phyloP scores from a whole-genome alignment of 2,888 invertebrate genomes.

The Petrolisthes cinctipes region DNA sequence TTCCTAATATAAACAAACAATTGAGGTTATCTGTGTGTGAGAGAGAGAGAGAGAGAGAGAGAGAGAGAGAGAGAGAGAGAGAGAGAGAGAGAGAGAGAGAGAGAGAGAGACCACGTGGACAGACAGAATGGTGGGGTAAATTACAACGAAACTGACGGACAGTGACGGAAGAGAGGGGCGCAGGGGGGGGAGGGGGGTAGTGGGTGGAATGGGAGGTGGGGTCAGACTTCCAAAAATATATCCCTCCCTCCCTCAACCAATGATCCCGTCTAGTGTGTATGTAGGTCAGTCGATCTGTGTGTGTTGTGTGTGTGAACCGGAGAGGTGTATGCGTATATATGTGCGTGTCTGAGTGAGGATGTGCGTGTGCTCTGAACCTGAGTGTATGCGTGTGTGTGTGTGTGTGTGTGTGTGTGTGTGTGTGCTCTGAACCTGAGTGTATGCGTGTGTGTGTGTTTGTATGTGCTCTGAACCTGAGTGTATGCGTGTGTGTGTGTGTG shows the following conservation, averaged over 20 bases:
- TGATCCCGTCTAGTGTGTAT: constrained; percentile 10
- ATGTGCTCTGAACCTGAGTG: background rate
- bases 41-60: background rate
- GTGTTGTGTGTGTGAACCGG: background rate
- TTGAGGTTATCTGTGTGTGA: background rate
- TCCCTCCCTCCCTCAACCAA: background rate
- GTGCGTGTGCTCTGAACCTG: background rate
- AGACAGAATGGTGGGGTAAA: background rate
- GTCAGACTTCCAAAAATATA: constrained; percentile 13
- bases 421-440: background rate
- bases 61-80: background rate
- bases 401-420: background rate
- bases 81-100: background rate
- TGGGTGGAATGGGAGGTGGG: background rate
- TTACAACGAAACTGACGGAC: background rate
- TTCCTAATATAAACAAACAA: background rate
- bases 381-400: constrained; percentile 5
- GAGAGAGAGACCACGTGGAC: background rate
- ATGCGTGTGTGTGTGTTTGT: background rate
- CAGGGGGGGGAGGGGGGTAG: background rate
- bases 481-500: background rate
- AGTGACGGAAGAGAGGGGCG: constrained; percentile 6
- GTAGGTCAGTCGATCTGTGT: background rate
- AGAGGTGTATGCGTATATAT: background rate
- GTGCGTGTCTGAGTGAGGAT: background rate